Base-by-base conservation (phyloP, 1,140 invertebrate species). In the Lucilia sericata region DNA sequence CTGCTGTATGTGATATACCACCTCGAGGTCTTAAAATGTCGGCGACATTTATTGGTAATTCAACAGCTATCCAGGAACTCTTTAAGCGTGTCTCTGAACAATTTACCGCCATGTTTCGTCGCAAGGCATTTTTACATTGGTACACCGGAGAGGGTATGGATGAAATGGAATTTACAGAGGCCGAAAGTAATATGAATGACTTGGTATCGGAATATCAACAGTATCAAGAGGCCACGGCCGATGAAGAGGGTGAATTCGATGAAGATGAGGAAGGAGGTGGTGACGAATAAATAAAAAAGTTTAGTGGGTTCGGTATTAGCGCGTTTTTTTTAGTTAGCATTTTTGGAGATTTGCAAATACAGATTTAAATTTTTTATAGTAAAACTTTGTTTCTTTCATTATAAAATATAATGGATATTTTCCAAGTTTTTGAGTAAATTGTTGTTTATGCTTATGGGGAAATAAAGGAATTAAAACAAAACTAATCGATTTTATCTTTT, bases 161-260 rank as follows among this genome's bases (percentile, higher is more conserved):
- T 85, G 95, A 96, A 87, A 94, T 94, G 92, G 96, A 97, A 89
- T 97, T 97, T 91, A 96, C 94, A 14, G 95, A 96, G 87, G 96
- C 96, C 0, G 94, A 95, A 91, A 93, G 93, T 92, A 93, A 96
- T 93, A 93, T 95, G 95, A 94, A 96, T 89, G 96, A 97, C 90
- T 91, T 97, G 76, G 95, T 97, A 2, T 95, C 95, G 0, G 97
- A 98, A 89, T 97, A 97, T 88, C 97, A 98, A 89, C 96, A 97
- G 88, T 98, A 98, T 91, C 96, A 97, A 89, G 96, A 94, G 88
- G 94, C 94, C 49, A 94, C 94, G 55, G 94, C 94, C 85, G 94
- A 95, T 87, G 94, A 95, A 88, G 94, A 94, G 86, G 93, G 93
- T 42, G 94, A 95, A 91, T 94, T 94, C 88, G 94, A 94, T 86